Conservation (phyloP, 2,797 vertebrate species). For the Danio tinwini region DNA sequence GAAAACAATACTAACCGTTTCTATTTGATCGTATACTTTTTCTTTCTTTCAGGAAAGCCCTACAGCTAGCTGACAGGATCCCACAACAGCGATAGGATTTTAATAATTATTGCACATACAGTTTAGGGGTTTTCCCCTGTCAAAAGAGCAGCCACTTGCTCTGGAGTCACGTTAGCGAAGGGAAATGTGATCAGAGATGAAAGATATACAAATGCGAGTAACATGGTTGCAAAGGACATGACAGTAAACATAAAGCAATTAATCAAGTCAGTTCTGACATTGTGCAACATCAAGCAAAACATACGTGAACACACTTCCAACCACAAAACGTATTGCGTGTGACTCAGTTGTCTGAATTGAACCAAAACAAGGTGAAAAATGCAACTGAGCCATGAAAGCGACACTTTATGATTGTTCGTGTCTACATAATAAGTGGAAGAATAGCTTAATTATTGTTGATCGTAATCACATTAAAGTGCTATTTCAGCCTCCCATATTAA, state of each 20-base stretch:
- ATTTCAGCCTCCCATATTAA: no score
- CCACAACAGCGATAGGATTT: slow-evolving; percentile 6
- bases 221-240: background rate
- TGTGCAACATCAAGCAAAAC: slow-evolving; percentile 40
- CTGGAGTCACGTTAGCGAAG: slow-evolving; percentile 15
- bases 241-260: slow-evolving; percentile 18
- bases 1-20: slow-evolving; percentile 8
- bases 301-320: background rate
- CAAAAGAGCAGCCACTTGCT: slow-evolving; percentile 20
- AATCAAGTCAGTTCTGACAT: background rate
- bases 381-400: no score
- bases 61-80: slow-evolving; percentile 40
- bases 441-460: no score
- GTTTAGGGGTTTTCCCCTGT: background rate
- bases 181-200: background rate
- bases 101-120: slow-evolving; percentile 47
- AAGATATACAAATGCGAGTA: slow-evolving; percentile 26
- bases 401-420: no score
- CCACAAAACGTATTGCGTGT: no score
- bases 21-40: slow-evolving; percentile 4
- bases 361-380: no score
- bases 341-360: no score
- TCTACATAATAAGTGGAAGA: no score
- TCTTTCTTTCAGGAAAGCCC: background rate
- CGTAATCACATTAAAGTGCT: no score